Evolutionary conservation across 2,797 vertebrate genomes (phyloP).

Genomic region (Rhynchonycteris naso): DNA sequence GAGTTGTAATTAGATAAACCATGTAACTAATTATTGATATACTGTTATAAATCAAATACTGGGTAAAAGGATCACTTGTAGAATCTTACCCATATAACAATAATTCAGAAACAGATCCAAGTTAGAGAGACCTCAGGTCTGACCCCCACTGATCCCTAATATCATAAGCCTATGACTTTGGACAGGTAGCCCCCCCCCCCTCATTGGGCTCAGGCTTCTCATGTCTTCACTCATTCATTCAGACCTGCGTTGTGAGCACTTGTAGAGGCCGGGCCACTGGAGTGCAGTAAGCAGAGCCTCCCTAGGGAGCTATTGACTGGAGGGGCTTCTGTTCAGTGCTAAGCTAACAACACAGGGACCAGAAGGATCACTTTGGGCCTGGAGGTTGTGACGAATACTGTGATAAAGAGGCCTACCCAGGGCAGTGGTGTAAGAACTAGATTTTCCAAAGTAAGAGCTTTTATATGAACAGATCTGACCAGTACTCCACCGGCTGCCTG

Average conservation of each 20-base stretch:
- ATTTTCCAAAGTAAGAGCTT: background rate
- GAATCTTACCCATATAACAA: background rate
- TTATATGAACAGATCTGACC: background rate
- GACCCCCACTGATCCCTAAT: background rate
- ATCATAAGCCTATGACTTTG: background rate
- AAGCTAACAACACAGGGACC: background rate
- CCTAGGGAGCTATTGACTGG: background rate
- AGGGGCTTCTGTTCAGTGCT: background rate
- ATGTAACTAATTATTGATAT: background rate
- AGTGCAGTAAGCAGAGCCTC: background rate
- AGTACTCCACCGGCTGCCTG: background rate
- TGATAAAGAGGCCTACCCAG: background rate
- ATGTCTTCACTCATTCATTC: background rate
- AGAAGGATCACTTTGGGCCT: rapidly evolving
- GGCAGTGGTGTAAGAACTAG: background rate
- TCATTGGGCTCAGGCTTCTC: background rate
- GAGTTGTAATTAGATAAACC: background rate
- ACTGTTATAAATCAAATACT: conserved; percentile 23
- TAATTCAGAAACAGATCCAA: background rate
- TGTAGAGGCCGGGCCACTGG: background rate
- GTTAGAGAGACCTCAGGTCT: background rate
- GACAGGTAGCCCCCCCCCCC: background rate
- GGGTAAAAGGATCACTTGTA: background rate
- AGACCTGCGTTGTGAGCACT: background rate
- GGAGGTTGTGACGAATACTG: background rate